phyloP scores from a whole-genome alignment of 2,888 invertebrate genomes.

The Patella caerulea region DNA sequence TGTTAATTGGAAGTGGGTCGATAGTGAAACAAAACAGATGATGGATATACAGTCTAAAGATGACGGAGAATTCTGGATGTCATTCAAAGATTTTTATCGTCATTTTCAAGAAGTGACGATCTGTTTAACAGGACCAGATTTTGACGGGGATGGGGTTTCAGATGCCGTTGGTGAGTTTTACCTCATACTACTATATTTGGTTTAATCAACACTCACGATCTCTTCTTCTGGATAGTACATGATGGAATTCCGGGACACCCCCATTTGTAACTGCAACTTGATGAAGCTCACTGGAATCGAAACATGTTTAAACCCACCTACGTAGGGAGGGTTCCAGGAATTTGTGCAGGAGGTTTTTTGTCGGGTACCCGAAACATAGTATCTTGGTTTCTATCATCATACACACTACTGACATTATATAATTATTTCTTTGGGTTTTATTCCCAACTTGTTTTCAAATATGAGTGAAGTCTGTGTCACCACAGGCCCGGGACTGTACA shows the following conservation, averaged over 20 bases:
- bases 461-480: too few relatives aligned
- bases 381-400: too few relatives aligned
- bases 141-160: slow-evolving; percentile 70
- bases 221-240: neutral
- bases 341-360: too few relatives aligned
- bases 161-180: slow-evolving; percentile 58
- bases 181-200: too few relatives aligned
- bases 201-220: too few relatives aligned
- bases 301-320: too few relatives aligned
- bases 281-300: neutral
- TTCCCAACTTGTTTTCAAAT: too few relatives aligned
- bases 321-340: too few relatives aligned
- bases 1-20: slow-evolving; percentile 71
- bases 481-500: too few relatives aligned
- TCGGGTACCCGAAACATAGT: too few relatives aligned
- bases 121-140: slow-evolving; percentile 72
- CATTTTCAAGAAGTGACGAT: slow-evolving; percentile 73
- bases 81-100: slow-evolving; percentile 71
- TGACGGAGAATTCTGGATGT: slow-evolving; percentile 75
- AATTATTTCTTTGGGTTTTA: too few relatives aligned
- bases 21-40: slow-evolving; percentile 64
- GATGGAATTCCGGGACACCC: neutral
- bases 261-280: neutral
- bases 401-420: too few relatives aligned
- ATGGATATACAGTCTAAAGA: slow-evolving; percentile 64